Evolutionary conservation across 2,888 invertebrate genomes (phyloP), one percentile per base, ranked within the genome.

Genomic region (Orthosia gothica): DNA sequence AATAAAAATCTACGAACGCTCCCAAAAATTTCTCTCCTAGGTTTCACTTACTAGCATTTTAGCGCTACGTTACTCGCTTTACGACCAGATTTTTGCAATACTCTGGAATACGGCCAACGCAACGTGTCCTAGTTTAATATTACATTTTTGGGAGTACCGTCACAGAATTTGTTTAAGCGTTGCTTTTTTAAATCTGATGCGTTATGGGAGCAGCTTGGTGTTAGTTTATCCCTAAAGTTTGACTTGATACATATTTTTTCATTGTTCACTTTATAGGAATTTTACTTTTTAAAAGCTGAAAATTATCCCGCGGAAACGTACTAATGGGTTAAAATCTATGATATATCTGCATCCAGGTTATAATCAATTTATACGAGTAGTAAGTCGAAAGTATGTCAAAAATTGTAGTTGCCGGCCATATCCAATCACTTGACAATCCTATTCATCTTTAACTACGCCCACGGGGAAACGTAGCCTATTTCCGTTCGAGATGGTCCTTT

Each of bases 91-190:
- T 71, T 70, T 54, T 20, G 58, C 55, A 75, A 77, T 73, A 75
- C 58, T 32, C 73, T 77, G 83, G 85, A 82, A 68, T 49, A 63
- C 18, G 23, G 76, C 70, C 80, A 82, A 79, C 74, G 57, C 70
- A 62, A 40, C 62, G 64, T 68, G 80, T 49, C 11, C 47, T 55
- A 32, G 63, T 66, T 73, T 75, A 61, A 77, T 71, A 83, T 81
- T 65, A 73, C 71, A 85, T 81, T 80, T 84, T 85, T 40, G 40
- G 40, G 9, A 40, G 40, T 9, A 1, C 9, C 7, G 40, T 40
- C 40, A 9, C 40, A 40, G 9, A 40, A 40, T 40, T 9, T 1
- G 49, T 70, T 74, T 70, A 84, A 76, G 47, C 20, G 50, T 32
- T 72, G 40, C 54, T 52, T 32, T 55, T 72, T 50, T 32, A 47